Base-by-base conservation (phyloP, 2,113 vertebrate species). In the Heteronetta atricapilla region DNA sequence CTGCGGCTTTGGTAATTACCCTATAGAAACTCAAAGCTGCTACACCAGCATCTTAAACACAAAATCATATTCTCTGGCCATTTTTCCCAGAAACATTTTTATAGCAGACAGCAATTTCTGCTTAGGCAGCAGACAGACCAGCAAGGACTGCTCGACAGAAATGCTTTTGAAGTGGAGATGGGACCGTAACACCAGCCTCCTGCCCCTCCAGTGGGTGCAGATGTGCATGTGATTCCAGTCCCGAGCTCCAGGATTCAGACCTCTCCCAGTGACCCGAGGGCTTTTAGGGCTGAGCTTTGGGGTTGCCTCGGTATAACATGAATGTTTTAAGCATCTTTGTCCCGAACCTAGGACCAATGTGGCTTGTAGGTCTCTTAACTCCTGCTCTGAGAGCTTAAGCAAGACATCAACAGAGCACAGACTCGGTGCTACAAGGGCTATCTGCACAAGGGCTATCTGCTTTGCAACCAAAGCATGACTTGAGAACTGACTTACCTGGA, bases 141-240 rank as follows among this genome's bases (percentile, higher is more conserved):
- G 85, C 83, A 96, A 95, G 93, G 48, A 28, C 36, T 48, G 63
- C 79, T 28, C 67, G 79, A 77, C 64, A 66, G 64, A 90, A 83
- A 93, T 31, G 76, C 80, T 58, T 95, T 44, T 86, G 90, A 95
- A 86, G 92, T 52, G 79, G 86, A 88, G 93, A 74, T 81, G 73
- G 68, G 66, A 79, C 77, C 23, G 0, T 42, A 33, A 34, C 46
- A 87, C 66, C 89, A 72, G 81, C 79, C 58, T 93, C 62, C 77
- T 34, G 3, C 22, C 31, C 48, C 58, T 69, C 68, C 11, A 62
- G 55, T 2, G 28, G 91, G 33, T 1, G 5, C 52, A 85, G 64
- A 95, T 66, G 72, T 25, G 72, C 79, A 50, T 29, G 17, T 0
- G 0, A 60, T 19, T n/a, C 60, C 59, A 29, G 29, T 28, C 33